phyloP scores from a whole-genome alignment of 1,140 invertebrate genomes.

The Drosophila yakuba region DNA sequence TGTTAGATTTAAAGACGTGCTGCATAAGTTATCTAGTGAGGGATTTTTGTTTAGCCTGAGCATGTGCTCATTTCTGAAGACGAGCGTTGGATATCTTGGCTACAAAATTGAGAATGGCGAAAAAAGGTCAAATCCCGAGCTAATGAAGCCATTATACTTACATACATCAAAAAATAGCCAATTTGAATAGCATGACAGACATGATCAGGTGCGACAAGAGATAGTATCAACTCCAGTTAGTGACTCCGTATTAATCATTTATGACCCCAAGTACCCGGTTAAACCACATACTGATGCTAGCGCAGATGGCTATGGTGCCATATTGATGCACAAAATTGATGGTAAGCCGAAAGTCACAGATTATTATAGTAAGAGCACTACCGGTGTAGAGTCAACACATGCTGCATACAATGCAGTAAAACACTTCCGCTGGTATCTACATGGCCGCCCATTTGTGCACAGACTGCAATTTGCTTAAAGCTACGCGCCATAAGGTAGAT shows the following conservation, averaged over 20 bases:
- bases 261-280: neutral
- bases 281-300: neutral
- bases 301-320: neutral
- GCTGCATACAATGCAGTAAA: no score
- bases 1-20: neutral
- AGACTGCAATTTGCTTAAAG: no score
- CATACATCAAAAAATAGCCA: constrained; percentile 1
- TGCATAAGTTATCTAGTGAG: constrained; percentile 6
- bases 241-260: neutral
- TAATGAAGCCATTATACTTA: constrained; percentile 3
- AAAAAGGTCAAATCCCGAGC: constrained; percentile 1
- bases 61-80: constrained; percentile 19
- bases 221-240: neutral
- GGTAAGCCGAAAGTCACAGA: neutral
- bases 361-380: constrained; percentile 1
- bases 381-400: no score
- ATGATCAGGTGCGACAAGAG: constrained; percentile 3
- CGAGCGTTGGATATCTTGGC: constrained; percentile 35
- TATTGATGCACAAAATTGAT: neutral
- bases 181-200: neutral
- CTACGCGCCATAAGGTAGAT: no score
- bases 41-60: constrained; percentile 7
- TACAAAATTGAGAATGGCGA: constrained; percentile 35
- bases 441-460: no score
- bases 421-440: no score